A percentile compares a stretch with the other conserved stretches of the same genome.
Conservation (phyloP, 2,888 invertebrate genomes). For the Xestia xanthographa region DNA sequence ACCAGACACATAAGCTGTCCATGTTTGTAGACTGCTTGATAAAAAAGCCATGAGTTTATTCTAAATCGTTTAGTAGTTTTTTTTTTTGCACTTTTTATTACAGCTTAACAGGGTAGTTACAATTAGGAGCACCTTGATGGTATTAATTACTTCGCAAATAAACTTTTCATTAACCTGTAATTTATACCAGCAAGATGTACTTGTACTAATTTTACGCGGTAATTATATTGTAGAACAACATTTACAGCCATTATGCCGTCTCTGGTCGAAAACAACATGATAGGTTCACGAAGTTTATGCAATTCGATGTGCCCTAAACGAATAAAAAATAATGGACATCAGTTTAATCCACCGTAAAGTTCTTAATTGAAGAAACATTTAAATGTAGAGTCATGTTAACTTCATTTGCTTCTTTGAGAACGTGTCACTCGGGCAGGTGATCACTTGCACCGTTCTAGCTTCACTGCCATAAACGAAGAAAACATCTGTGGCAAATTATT, state of each 20-base stretch:
- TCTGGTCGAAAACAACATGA: slow-evolving; percentile 11
- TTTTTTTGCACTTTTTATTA: slow-evolving; percentile 1
- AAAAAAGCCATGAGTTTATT: slow-evolving; percentile 34
- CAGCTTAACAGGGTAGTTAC: background rate
- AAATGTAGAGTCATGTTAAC: slow-evolving; percentile 35
- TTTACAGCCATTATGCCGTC: slow-evolving; percentile 1
- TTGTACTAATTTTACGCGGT: slow-evolving; percentile 13
- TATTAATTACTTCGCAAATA: slow-evolving; percentile 20
- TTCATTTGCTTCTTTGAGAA: slow-evolving; percentile 30
- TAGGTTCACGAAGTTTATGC: slow-evolving; percentile 24
- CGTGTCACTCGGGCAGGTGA: slow-evolving; percentile 60
- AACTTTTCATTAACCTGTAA: background rate
- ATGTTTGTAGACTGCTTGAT: slow-evolving; percentile 2
- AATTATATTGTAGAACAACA: slow-evolving; percentile 33
- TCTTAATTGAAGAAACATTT: slow-evolving; percentile 41
- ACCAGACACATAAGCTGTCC: background rate
- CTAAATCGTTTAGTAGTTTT: slow-evolving; percentile 7
- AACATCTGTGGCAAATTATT: slow-evolving; percentile 54
- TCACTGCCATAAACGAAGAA: slow-evolving; percentile 39
- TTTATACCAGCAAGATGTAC: slow-evolving; percentile 9
- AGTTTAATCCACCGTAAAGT: slow-evolving; percentile 18
- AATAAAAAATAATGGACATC: slow-evolving; percentile 7
- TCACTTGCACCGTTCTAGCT: slow-evolving; percentile 17
- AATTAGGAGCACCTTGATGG: slow-evolving; percentile 11
- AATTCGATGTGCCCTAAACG: slow-evolving; percentile 31